phyloP scores from a whole-genome alignment of 2,888 invertebrate species.

The Branchipolynoe longqiensis region DNA sequence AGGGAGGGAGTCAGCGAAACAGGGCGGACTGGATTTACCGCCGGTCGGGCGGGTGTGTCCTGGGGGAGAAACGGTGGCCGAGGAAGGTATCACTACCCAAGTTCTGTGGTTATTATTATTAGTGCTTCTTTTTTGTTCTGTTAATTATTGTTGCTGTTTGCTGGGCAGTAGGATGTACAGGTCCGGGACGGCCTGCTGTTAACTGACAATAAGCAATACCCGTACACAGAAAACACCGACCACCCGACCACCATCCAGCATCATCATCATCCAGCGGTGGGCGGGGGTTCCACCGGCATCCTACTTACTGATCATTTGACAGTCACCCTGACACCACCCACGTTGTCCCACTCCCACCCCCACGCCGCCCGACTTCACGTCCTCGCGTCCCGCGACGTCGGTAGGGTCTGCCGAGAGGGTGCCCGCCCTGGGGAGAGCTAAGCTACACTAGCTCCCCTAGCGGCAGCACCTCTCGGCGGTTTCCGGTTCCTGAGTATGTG shows the following conservation, averaged over 20 bases:
- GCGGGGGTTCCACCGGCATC: not conserved
- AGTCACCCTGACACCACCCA: not conserved
- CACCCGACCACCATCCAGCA: too few species aligned
- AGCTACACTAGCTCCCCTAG: constrained; percentile 29
- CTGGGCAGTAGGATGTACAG: too few species aligned
- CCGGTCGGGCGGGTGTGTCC: too few species aligned
- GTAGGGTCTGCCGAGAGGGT: not conserved
- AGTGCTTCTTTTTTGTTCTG: too few species aligned
- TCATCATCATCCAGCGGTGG: not conserved
- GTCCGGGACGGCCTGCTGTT: too few species aligned
- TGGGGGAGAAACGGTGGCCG: too few species aligned
- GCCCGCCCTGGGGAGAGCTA: constrained; percentile 11
- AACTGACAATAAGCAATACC: not conserved
- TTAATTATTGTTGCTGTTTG: too few species aligned
- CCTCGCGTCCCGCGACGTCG: not conserved
- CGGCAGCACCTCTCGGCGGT: constrained; percentile 44
- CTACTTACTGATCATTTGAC: too few species aligned
- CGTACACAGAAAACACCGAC: not conserved
- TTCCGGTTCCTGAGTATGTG: not conserved
- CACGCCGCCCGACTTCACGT: not conserved
- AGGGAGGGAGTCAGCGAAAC: too few species aligned
- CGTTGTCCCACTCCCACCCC: not conserved
- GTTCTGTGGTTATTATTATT: too few species aligned
- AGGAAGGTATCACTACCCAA: too few species aligned
- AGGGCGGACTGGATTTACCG: too few species aligned